Conservation (phyloP, 2,113 vertebrate genomes). For the Dryoscopus gambensis region DNA sequence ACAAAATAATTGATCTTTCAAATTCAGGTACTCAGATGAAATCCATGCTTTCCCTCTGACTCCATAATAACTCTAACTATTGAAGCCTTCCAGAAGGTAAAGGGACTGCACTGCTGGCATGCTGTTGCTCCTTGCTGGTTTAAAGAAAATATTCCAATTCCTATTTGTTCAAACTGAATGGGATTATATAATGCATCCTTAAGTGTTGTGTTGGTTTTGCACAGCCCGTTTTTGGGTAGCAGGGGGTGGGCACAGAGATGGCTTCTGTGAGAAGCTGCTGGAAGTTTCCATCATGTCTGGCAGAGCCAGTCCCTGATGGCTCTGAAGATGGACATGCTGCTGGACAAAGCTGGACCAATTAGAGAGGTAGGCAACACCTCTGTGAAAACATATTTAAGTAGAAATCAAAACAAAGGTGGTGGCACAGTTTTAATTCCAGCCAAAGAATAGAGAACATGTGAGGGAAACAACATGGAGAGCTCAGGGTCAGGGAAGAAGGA, state of each 20-base stretch:
- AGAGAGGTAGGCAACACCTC: rapidly evolving
- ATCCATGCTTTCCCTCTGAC: neutral
- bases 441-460: neutral
- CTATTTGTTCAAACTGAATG: neutral
- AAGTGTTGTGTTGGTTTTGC: neutral
- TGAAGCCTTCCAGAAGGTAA: neutral
- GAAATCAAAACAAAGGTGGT: neutral
- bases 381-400: neutral
- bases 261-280: neutral
- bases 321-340: neutral
- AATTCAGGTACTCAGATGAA: neutral
- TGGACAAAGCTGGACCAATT: no score
- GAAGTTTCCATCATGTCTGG: rapidly evolving
- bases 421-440: neutral
- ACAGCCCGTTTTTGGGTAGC: neutral
- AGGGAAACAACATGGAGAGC: neutral
- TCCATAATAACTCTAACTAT: neutral
- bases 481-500: neutral
- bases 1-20: neutral
- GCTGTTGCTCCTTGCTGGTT: neutral
- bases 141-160: neutral
- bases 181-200: neutral
- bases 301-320: neutral
- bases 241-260: rapidly evolving
- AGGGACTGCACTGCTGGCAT: neutral